Base-by-base conservation (phyloP, 2,797 vertebrate species). In the Balearica regulorum region DNA sequence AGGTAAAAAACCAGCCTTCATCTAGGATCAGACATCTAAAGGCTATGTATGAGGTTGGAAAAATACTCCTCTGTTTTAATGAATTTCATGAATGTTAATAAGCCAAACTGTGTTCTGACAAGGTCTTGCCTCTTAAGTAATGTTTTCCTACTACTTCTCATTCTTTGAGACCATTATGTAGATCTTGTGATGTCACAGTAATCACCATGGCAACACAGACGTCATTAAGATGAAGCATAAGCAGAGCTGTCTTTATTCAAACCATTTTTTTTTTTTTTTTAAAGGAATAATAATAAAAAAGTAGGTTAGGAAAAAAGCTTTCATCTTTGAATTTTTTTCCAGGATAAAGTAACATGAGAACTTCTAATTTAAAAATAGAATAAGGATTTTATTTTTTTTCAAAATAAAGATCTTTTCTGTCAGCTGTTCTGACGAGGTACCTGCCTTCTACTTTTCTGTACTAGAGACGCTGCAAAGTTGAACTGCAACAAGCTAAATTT, bases 151-250 rank as follows among this genome's bases (percentile, higher is more conserved):
- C 73, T 60, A 64, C 48, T 95, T 78, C 41, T 93, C 20, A 29
- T 91, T 95, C 86, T 95, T 93, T 85, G 84, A 89, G 70, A 48
- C 77, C 33, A 10, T 95, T 94, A 80, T 94, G 73, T 87, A 71
- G 66, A 57, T 72, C 55, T 84, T 73, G 48, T 96, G 91, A 89
- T 91, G 90, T 95, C 95, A 94, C 33, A 25, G 77, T 37, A 25
- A 72, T 80, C 35, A 58, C 90, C 51, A 22, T 83, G 83, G 76
- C 54, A 92, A 76, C 76, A 69, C 35, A 91, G 79, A 65, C 26
- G 8, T 93, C 94, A 90, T 72, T 62, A 83, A 60, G 35, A 68
- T 29, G 66, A 94, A 83, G n/a, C 80, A 72, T 83, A 94, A 94
- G 57, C 69, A 83, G 75, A 85, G 61, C 85, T 83, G 49, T 39